phyloP scores from a whole-genome alignment of 2,113 vertebrate species.

The Eulemur macaco region DNA sequence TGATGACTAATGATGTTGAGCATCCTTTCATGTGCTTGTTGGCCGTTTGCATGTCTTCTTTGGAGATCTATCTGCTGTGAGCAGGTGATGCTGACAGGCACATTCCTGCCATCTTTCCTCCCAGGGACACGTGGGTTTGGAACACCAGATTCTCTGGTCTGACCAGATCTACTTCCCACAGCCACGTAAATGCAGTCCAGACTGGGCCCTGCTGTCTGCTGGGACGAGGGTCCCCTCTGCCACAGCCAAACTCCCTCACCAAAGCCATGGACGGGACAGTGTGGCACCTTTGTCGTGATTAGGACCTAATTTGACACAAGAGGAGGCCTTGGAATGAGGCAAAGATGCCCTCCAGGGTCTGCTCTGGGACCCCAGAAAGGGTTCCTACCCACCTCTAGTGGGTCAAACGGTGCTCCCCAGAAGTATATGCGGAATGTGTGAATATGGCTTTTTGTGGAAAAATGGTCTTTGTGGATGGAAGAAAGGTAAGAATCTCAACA shows the following conservation, averaged over 20 bases:
- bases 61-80: too few relatives aligned
- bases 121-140: neutral
- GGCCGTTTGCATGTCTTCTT: too few relatives aligned
- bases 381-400: too few relatives aligned
- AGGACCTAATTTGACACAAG: too few relatives aligned
- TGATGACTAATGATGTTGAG: fast-evolving
- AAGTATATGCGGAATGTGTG: neutral
- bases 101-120: neutral
- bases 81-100: neutral
- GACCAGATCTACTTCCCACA: neutral
- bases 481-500: neutral
- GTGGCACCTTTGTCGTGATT: fast-evolving
- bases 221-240: neutral
- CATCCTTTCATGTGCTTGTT: fast-evolving
- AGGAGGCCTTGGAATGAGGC: neutral
- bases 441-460: neutral
- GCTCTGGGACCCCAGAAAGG: neutral
- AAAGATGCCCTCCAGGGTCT: neutral
- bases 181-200: too few relatives aligned
- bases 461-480: neutral
- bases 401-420: neutral
- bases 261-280: neutral
- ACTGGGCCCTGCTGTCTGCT: neutral
- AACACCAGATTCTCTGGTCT: fast-evolving
- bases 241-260: neutral